Evolutionary conservation across 2,113 vertebrate species (phyloP).

Genomic region (Sinosuthora webbiana): DNA sequence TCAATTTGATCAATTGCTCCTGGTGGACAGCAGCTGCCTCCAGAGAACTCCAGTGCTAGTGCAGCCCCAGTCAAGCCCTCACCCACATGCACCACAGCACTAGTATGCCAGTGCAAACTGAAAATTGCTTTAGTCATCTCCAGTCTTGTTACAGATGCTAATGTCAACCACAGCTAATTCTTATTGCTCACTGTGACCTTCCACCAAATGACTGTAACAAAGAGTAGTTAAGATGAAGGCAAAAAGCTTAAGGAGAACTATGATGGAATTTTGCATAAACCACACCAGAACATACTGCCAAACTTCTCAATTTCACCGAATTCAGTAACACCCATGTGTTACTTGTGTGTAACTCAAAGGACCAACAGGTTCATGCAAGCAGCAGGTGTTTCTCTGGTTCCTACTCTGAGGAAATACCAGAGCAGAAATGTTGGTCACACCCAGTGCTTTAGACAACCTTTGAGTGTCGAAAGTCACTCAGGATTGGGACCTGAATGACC

Average conservation of each 20-base stretch:
- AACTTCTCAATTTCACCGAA: background rate
- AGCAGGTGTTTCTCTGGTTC: background rate
- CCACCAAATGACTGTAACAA: background rate
- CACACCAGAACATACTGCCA: background rate
- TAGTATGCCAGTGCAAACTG: background rate
- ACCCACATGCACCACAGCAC: background rate
- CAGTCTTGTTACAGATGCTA: background rate
- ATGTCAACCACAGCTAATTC: background rate
- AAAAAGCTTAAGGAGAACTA: background rate
- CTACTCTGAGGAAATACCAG: background rate
- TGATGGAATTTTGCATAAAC: background rate
- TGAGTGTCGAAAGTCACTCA: accelerated
- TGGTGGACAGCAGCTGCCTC: background rate
- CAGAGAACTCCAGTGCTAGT: background rate
- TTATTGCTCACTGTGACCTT: background rate
- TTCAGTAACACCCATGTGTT: accelerated
- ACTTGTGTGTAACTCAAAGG: background rate
- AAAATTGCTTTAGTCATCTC: background rate
- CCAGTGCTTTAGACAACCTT: background rate
- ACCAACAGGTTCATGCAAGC: background rate
- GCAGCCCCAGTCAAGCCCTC: background rate
- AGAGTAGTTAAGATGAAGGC: background rate
- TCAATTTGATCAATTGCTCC: too few species aligned
- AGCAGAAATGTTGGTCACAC: background rate
- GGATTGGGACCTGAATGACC: accelerated